Evolutionary conservation across 2,888 invertebrate species (phyloP), one percentile per base, ranked within the genome.

Genomic region (Drosophila vallismaia): DNA sequence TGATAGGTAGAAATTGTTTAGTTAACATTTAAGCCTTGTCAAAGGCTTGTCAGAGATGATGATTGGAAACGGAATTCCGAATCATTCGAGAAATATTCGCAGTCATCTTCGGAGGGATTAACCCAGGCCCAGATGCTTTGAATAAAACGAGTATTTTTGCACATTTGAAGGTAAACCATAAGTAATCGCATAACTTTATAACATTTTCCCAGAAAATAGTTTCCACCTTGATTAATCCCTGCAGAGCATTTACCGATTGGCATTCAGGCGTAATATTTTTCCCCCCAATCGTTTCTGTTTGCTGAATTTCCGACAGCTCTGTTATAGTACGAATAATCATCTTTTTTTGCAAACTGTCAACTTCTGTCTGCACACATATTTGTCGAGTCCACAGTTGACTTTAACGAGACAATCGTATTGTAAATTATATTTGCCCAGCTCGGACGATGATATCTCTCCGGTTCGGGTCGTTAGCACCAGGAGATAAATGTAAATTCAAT

Each of bases 401-500:
- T 82, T 64, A 64, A 82, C 73, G 66, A 59, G 75, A 49, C 44
- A 60, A 58, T 50, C 59, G 40, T 45, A 54, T 48, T 67, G 71
- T 57, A 63, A 79, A 69, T 69, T 60, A 66, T 67, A 68, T 70
- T 77, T 71, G 44, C 52, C 36, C 44, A 48, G 28, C 48, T 49
- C 51, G 33, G 28, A 51, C 5, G 63, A 55, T 57, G 56, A 57
- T 66, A 49, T 29, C 44, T 19, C 19, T 19, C 19, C 19, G 19
- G 19, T 1, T 19, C 31, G 31, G 46, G 38, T 44, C 38, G 63
- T 69, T 75, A 55, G 46, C 31, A 29, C 12, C 49, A 49, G 26
- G 64, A 71, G 49, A 57, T 58, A 26, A 77, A 81, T 76, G 70
- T 49, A 74, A 69, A 78, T 80, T 86, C 64, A 79, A 85, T 81